Evolutionary conservation across 2,113 vertebrate genomes (phyloP), one percentile per base, ranked within the genome.

Genomic region (Strix uralensis): DNA sequence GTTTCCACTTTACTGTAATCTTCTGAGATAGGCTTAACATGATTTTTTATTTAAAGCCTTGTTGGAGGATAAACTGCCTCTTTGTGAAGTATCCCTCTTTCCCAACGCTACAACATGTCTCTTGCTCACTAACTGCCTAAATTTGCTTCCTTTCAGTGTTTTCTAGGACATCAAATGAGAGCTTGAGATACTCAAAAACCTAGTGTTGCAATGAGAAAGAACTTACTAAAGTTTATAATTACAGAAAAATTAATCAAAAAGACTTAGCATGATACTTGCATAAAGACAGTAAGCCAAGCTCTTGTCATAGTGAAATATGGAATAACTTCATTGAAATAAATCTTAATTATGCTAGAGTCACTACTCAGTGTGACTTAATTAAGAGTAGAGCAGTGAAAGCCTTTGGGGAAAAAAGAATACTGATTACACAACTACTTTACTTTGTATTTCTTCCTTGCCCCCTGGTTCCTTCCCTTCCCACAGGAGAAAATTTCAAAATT

Each of bases 241-340:
- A 66, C 84, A 82, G 67, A 90, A 89, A 94, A 95, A 95, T 90
- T 92, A 95, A 96, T 95, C 89, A 92, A 75, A 94, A 42, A 82
- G 66, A 80, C 91, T 93, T 97, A 91, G 71, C 55, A 75, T 77
- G 70, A 75, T 90, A 66, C 88, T 90, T 90, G 75, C 65, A 34
- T 88, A 94, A 93, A 95, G 94, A 96, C 75, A 93, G 88, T 92
- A 94, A 94, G 81, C 94, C 92, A 97, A 85, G 71, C 18, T 90
- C 82, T 94, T 96, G 94, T 96, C 94, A 91, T 44, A 66, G n/a
- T 95, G 96, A 95, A 96, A 95, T 97, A 95, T 94, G 92, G 86
- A 92, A 82, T 95, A 97, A 87, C 84, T 92, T 66, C 1, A 22
- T 79, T 86, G 81, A 92, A 97, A 95, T 96, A 95, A 95, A 97